phyloP scores from a whole-genome alignment of 2,888 invertebrate species.

The Pristionchus exspectatus region DNA sequence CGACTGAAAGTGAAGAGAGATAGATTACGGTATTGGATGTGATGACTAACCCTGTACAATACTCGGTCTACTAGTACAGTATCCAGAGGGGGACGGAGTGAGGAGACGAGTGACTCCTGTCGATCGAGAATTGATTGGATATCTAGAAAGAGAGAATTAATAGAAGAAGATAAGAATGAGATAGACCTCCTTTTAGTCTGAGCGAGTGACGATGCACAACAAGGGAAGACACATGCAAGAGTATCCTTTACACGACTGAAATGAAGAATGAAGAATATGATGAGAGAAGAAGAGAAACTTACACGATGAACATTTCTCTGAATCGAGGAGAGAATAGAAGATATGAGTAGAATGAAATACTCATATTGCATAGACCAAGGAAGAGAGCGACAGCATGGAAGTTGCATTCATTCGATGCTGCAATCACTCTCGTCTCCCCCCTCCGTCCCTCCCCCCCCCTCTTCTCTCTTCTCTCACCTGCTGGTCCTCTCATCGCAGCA shows the following conservation, averaged over 20 bases:
- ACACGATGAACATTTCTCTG: constrained; percentile 71
- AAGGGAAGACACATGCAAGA: constrained; percentile 28
- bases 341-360: constrained; percentile 76
- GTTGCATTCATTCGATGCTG: background rate
- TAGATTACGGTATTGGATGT: background rate
- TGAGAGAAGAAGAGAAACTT: constrained; percentile 19
- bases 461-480: background rate
- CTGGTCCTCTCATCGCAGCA: constrained; percentile 16
- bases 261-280: background rate
- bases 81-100: background rate
- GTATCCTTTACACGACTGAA: constrained; percentile 33
- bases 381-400: constrained; percentile 69
- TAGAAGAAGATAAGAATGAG: background rate
- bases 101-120: background rate
- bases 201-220: background rate
- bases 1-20: background rate
- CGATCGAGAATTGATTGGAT: constrained; percentile 20
- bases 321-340: constrained; percentile 73
- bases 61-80: constrained; percentile 23
- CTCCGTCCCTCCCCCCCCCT: background rate
- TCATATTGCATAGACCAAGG: constrained; percentile 75
- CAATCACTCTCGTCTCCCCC: background rate
- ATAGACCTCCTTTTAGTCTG: background rate
- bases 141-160: background rate
- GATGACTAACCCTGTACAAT: background rate